Conservation (phyloP, 2,113 vertebrate species). For the Lasiurus borealis region DNA sequence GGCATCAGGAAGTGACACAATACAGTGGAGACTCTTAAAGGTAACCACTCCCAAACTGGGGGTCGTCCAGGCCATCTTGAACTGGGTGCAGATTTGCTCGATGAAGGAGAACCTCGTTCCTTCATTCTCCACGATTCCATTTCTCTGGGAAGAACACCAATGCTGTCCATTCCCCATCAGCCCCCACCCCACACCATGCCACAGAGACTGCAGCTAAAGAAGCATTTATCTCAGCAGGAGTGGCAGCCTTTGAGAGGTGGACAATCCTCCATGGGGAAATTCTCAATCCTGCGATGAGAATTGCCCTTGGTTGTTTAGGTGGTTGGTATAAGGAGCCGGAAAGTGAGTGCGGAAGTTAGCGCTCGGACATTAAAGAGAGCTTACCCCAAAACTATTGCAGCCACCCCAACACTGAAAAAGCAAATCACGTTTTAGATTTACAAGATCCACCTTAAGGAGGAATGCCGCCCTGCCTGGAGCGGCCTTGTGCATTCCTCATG, state of each 20-base stretch:
- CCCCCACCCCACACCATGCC: background rate
- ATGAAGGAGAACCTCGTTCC: background rate
- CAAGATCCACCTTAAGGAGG: slow-evolving; percentile 45
- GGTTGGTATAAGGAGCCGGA: slow-evolving; percentile 59
- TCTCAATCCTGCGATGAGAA: too few species aligned
- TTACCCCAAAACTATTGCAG: background rate
- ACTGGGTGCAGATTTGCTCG: background rate
- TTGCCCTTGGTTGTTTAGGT: slow-evolving; percentile 37
- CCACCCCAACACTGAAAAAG: slow-evolving; percentile 41
- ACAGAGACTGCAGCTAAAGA: slow-evolving; percentile 24
- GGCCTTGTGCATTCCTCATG: background rate
- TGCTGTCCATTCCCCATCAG: background rate
- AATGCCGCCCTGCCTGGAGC: background rate
- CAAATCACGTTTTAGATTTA: slow-evolving; percentile 55
- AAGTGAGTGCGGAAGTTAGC: slow-evolving; percentile 49
- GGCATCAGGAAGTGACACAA: slow-evolving; percentile 33
- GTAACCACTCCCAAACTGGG: background rate
- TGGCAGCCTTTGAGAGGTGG: slow-evolving; percentile 35
- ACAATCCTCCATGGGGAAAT: background rate
- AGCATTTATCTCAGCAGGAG: slow-evolving; percentile 65
- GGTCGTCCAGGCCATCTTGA: background rate
- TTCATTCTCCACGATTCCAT: background rate
- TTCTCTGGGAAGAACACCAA: background rate
- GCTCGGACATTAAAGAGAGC: slow-evolving; percentile 32
- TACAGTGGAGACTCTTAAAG: background rate